Evolutionary conservation across 2,113 vertebrate species (phyloP).

Genomic region (Vombatus ursinus): DNA sequence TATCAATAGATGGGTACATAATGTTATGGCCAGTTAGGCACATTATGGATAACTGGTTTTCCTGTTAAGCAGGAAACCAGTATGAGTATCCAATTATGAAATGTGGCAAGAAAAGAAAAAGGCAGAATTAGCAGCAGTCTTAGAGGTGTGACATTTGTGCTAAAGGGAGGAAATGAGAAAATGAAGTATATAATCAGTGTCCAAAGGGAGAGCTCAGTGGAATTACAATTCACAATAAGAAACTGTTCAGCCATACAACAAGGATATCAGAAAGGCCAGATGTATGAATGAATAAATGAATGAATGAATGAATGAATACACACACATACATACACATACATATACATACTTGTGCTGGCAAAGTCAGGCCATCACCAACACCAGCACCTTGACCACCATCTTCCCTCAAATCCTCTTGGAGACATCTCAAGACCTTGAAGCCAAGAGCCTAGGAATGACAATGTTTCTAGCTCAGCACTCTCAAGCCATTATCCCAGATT

Average conservation of each 20-base stretch:
- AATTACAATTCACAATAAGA: conserved; percentile 7
- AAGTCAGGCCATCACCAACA: background rate
- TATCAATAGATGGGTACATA: background rate
- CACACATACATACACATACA: no score
- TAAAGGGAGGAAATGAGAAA: conserved; percentile 46
- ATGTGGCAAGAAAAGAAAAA: background rate
- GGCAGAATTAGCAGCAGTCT: background rate
- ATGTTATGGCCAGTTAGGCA: background rate
- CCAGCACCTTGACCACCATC: background rate
- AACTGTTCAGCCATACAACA: background rate
- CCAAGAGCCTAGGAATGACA: background rate
- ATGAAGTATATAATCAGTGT: background rate
- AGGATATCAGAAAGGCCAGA: background rate
- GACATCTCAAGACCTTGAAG: background rate
- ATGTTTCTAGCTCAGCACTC: background rate
- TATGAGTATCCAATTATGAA: background rate
- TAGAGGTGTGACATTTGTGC: conserved; percentile 1
- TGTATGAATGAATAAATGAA: background rate
- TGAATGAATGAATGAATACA: no score
- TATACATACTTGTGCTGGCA: no score
- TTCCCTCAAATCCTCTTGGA: background rate
- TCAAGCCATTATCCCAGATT: background rate
- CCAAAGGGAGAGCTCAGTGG: background rate
- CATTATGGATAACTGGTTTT: background rate
- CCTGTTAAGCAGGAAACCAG: background rate